Evolutionary conservation across 2,888 invertebrate genomes (phyloP).

Genomic region (Luperina testacea): DNA sequence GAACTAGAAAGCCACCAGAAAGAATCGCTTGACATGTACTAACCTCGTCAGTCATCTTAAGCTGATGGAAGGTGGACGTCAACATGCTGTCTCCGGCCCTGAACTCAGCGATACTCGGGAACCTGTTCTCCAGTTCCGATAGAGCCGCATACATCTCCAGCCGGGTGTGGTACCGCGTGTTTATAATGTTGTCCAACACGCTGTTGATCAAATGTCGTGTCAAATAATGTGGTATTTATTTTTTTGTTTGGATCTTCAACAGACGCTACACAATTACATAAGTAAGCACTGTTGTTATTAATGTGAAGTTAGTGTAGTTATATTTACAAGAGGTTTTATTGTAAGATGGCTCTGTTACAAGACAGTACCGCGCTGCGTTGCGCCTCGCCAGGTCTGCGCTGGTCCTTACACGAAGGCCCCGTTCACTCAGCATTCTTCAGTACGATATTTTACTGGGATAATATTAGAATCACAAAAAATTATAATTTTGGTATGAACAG

Average conservation of each 20-base stretch:
- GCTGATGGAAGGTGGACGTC: slow-evolving; percentile 92
- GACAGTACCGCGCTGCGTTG: neutral
- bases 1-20: neutral
- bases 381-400: neutral
- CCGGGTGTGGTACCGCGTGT: slow-evolving; percentile 92
- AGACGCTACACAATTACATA: neutral
- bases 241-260: neutral
- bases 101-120: slow-evolving; percentile 92
- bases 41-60: slow-evolving; percentile 94
- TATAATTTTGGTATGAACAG: neutral
- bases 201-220: slow-evolving; percentile 68
- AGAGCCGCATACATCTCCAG: slow-evolving; percentile 91
- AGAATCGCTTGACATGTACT: neutral
- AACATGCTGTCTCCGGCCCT: slow-evolving; percentile 92
- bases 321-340: neutral
- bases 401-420: neutral
- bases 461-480: neutral
- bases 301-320: neutral
- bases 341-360: neutral
- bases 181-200: slow-evolving; percentile 91
- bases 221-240: neutral
- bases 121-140: slow-evolving; percentile 92
- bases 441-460: neutral
- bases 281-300: neutral
- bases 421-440: neutral